Conservation (phyloP, 2,113 vertebrate genomes). For the Arothron firmamentum region DNA sequence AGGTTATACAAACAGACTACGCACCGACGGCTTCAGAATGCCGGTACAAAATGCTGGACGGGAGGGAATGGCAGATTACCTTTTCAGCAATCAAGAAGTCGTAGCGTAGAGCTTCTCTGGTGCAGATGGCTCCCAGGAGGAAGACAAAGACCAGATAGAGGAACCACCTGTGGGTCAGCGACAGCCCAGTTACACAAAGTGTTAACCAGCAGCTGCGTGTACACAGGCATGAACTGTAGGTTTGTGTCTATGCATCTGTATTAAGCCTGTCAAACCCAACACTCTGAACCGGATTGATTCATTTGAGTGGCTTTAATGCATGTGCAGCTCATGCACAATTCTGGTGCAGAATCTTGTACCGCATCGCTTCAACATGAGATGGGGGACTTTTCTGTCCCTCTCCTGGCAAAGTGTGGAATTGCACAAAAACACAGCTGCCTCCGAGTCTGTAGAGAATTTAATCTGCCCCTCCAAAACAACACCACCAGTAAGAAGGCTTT, state of each 20-base stretch:
- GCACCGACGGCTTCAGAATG: too few relatives aligned
- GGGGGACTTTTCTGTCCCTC: neutral
- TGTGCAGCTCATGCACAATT: too few relatives aligned
- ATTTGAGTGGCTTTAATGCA: too few relatives aligned
- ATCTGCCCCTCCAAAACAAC: too few relatives aligned
- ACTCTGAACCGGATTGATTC: too few relatives aligned
- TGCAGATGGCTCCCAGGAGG: slow-evolving; percentile 92
- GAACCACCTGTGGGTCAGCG: slow-evolving; percentile 88
- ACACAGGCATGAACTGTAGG: neutral
- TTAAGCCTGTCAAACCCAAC: too few relatives aligned
- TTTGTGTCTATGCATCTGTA: neutral
- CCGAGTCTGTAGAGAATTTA: too few relatives aligned
- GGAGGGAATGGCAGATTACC: too few relatives aligned
- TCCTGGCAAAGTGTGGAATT: neutral
- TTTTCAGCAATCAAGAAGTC: slow-evolving; percentile 99
- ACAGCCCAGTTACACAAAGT: slow-evolving; percentile 29
- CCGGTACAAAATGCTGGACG: too few relatives aligned
- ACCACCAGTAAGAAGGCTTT: too few relatives aligned
- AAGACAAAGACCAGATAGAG: slow-evolving; percentile 95
- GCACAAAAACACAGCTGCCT: neutral
- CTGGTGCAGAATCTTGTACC: too few relatives aligned
- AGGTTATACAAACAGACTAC: neutral
- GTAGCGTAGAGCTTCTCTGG: slow-evolving; percentile 86
- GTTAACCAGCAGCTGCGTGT: slow-evolving; percentile 21
- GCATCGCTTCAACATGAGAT: neutral